Percentiles rank a stretch among this genome's conserved stretches.
Evolutionary conservation across 2,113 vertebrate genomes (phyloP).

Genomic region (Colistium nudipinnis): DNA sequence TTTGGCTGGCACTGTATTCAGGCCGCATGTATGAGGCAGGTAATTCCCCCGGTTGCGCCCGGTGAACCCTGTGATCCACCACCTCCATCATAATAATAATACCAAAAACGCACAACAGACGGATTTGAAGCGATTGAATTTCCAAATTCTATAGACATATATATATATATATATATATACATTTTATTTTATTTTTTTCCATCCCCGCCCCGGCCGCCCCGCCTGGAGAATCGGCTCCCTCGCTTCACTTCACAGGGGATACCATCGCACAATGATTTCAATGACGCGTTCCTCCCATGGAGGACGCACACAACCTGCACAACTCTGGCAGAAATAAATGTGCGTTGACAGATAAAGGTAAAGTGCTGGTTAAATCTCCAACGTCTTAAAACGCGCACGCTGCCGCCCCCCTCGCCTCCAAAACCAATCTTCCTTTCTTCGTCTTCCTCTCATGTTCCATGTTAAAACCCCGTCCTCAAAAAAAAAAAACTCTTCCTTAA

Average conservation of each 20-base stretch:
- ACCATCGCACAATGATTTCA: constrained; percentile 44
- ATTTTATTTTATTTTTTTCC: not conserved
- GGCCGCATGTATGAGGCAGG: constrained; percentile 37
- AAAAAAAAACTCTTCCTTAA: not conserved
- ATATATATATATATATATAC: too few relatives aligned
- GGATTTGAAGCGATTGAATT: constrained; percentile 62
- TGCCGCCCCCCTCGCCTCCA: constrained; percentile 31
- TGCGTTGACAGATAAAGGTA: constrained; percentile 24
- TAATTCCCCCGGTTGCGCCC: constrained; percentile 55
- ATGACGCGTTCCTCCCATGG: constrained; percentile 37
- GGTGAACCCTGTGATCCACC: constrained; percentile 46
- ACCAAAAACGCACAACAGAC: constrained; percentile 35
- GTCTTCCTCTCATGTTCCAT: constrained; percentile 6
- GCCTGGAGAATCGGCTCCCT: constrained; percentile 21
- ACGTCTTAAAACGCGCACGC: constrained; percentile 33
- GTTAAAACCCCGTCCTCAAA: not conserved
- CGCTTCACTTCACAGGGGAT: constrained; percentile 36
- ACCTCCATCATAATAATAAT: constrained; percentile 40
- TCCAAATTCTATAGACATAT: constrained; percentile 46
- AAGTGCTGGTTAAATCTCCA: constrained; percentile 39
- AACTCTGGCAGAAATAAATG: constrained; percentile 53
- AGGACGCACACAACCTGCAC: constrained; percentile 51
- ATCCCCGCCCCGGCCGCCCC: not conserved
- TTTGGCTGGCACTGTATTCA: constrained; percentile 33
- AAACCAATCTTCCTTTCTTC: constrained; percentile 36